These are phyloP conservation scores for Icerya purchasi DNA, from an alignment of 2,888 invertebrate species.

Conservation along the genomic window DNA sequence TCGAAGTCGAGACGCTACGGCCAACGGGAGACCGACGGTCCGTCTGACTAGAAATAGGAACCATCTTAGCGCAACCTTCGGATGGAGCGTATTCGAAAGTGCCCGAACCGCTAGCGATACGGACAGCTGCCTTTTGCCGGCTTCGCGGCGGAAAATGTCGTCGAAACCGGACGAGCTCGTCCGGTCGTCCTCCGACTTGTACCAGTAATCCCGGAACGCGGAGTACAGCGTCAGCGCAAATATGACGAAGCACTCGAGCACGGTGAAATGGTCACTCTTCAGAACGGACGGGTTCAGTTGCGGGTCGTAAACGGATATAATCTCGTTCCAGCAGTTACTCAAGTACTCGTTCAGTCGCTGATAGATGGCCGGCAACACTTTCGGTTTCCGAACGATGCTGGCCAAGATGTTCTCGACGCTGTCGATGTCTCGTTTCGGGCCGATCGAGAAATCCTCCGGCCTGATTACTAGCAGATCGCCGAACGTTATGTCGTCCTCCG, in stretches of 20 bases:
- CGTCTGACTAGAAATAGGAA: conserved; percentile 19
- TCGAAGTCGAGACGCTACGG: too few relatives aligned
- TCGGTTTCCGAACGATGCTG: conserved; percentile 13
- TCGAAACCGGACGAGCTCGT: background rate
- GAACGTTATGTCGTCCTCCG: conserved; percentile 47
- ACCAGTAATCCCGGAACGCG: too few relatives aligned
- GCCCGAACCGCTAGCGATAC: conserved; percentile 16
- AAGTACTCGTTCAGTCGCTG: conserved; percentile 43
- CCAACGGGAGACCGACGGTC: conserved; percentile 12
- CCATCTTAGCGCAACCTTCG: conserved; percentile 22
- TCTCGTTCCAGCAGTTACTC: conserved; percentile 58
- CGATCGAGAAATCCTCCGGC: conserved; percentile 8
- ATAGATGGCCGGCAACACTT: conserved; percentile 8
- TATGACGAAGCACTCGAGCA: conserved; percentile 39
- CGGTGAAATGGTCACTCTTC: conserved; percentile 26
- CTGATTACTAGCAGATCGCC: conserved; percentile 40
- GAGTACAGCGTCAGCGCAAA: conserved; percentile 25
- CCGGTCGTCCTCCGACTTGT: background rate
- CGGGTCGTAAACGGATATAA: conserved; percentile 55
- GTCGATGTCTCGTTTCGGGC: conserved; percentile 10
- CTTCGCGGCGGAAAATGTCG: conserved; percentile 10
- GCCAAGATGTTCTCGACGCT: conserved; percentile 15
- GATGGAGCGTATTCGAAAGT: conserved; percentile 23
- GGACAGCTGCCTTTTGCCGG: conserved; percentile 8
- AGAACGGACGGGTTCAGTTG: conserved; percentile 37